A percentile compares a stretch with the other conserved stretches of the same genome.
These are phyloP conservation scores for Cheumatopsyche charites DNA, from an alignment of 1,140 invertebrate genomes.

Conservation along the genomic window DNA sequence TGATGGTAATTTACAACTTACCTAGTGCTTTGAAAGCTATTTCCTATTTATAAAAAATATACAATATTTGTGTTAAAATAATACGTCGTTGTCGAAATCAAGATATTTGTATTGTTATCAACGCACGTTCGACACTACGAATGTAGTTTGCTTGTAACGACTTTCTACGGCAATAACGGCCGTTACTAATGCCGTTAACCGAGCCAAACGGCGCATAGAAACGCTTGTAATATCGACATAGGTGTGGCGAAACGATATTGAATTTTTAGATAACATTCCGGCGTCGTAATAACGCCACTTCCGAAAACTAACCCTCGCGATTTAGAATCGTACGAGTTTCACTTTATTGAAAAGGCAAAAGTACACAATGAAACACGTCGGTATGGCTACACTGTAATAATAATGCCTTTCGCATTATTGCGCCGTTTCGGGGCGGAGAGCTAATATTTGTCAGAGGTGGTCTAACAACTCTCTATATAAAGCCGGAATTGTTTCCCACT, in stretches of 20 bases:
- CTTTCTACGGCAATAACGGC: slow-evolving; percentile 44
- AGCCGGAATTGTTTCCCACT: slow-evolving; percentile 47
- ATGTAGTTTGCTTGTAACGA: slow-evolving; percentile 41
- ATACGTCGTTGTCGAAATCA: not conserved
- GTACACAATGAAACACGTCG: not conserved
- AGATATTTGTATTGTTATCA: slow-evolving; percentile 41
- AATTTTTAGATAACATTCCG: slow-evolving; percentile 36
- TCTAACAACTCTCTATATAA: slow-evolving; percentile 45
- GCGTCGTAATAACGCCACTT: not conserved
- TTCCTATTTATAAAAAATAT: not conserved
- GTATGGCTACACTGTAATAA: not conserved
- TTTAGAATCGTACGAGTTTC: not conserved
- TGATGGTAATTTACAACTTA: slow-evolving; percentile 2
- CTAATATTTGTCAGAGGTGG: slow-evolving; percentile 42
- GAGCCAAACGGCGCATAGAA: slow-evolving; percentile 44
- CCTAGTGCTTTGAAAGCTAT: not conserved
- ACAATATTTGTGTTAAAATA: not conserved
- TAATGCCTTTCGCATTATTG: slow-evolving; percentile 23
- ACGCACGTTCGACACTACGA: slow-evolving; percentile 30
- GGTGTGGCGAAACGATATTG: slow-evolving; percentile 41
- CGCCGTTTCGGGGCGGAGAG: not conserved
- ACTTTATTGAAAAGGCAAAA: slow-evolving; percentile 3
- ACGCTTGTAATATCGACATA: slow-evolving; percentile 47
- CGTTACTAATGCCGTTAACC: slow-evolving; percentile 42
- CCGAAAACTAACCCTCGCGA: not conserved